Conservation (phyloP, 2,888 invertebrate species). For the Coecobrya sp. region DNA sequence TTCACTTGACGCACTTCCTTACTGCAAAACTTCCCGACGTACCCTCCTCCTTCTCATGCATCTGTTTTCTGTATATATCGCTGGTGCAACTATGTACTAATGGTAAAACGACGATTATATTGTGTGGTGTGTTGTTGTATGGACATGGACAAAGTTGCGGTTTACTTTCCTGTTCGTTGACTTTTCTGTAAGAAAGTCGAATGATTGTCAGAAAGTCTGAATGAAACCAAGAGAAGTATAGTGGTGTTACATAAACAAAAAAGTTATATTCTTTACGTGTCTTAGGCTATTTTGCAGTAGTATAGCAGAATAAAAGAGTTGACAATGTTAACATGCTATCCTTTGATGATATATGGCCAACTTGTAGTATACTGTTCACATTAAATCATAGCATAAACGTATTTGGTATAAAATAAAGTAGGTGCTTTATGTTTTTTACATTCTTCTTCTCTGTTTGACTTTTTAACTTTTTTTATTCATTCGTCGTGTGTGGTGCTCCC, state of each 20-base stretch:
- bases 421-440: background rate
- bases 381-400: background rate
- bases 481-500: constrained; percentile 54
- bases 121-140: background rate
- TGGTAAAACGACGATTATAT: background rate
- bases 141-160: constrained; percentile 37
- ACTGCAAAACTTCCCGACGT: background rate
- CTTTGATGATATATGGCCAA: background rate
- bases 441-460: constrained; percentile 47
- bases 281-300: background rate
- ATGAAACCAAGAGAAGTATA: background rate
- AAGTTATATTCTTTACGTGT: background rate
- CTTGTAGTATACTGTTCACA: background rate
- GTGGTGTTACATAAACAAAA: background rate
- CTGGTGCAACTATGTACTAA: background rate
- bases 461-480: constrained; percentile 52
- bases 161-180: constrained; percentile 49
- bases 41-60: background rate
- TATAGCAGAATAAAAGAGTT: background rate
- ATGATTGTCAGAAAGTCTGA: background rate
- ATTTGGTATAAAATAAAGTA: background rate
- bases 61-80: background rate
- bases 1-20: constrained; percentile 42
- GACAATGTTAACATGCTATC: background rate
- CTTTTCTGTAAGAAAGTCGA: constrained; percentile 46